Evolutionary conservation across 1,140 invertebrate species (phyloP).

Genomic region (Neodiprion fabricii): DNA sequence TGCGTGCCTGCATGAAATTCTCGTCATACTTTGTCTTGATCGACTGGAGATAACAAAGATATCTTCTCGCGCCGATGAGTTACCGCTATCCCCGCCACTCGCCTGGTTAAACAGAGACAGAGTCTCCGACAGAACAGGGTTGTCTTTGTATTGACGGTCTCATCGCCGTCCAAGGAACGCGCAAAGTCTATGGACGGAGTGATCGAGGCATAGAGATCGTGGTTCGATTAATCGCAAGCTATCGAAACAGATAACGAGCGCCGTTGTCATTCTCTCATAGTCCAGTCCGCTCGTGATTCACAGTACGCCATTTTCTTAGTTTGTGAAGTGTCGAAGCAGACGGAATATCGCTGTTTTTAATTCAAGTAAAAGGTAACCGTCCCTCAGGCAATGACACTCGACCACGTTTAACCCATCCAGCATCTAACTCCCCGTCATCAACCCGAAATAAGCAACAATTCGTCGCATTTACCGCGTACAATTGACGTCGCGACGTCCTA

Average conservation of each 20-base stretch:
- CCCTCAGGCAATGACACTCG: not conserved
- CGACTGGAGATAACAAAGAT: no score
- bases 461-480: not conserved
- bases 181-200: no score
- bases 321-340: conserved; percentile 45
- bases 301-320: conserved; percentile 61
- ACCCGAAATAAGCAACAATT: not conserved
- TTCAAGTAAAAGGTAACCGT: conserved; percentile 41
- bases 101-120: no score
- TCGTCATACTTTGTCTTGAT: no score
- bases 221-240: no score
- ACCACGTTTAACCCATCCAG: not conserved
- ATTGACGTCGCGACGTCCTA: not conserved
- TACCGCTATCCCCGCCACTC: no score
- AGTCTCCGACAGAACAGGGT: no score
- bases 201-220: no score
- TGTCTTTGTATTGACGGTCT: no score
- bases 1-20: no score
- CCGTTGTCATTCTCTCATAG: not conserved
- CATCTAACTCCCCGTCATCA: not conserved
- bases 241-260: not conserved
- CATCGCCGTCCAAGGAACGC: no score
- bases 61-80: no score
- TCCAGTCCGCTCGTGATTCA: conserved; percentile 45
- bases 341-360: conserved; percentile 39